Evolutionary conservation across 1,140 invertebrate genomes (phyloP), one percentile per base, ranked within the genome.

Genomic region (Drosophila trapezifrons): DNA sequence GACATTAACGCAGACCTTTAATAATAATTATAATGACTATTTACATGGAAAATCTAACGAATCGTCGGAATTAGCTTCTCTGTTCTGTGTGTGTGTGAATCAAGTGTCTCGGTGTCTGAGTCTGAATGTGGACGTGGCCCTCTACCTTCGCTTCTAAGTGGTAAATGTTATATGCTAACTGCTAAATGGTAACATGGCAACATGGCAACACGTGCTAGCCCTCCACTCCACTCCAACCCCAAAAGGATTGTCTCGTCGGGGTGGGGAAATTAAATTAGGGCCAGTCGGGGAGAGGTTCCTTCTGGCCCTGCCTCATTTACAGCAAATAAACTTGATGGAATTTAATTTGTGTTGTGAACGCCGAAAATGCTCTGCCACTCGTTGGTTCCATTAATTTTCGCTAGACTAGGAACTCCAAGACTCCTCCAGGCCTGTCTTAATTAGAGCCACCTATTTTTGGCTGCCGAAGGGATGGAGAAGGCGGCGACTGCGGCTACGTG

Each of bases 1-100:
- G 15, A 58, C 43, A 32, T 49, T 27, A 71, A 38, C 47, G 52
- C 49, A 56, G 47, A 54, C 47, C 42, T 55, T 40, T 40, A 67
- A 76, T 83, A 83, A 78, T 82, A 87, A 82, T 79, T 87, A 87
- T 87, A 87, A 70, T 87, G 83, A 86, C 83, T 86, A 86, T 86
- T 86, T 87, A 86, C 83, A 83, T 58, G 54, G 47, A 56, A 54
- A 75, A 51, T 74, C 35, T 49, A 75, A 54, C 49, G 57, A 60
- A 71, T 51, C 46, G 35, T 63, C 57, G 20, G 58, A 69, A 56
- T 51, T 70, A 46, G 40, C 40, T 56, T 66, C 32, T 46, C 9
- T 55, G 18, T 20, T 13, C 17, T 25, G 8, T 49, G 40, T 63
- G 35, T 63, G 20, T 17, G 22, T 46, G 59, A 55, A n/a, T n/a